Conservation (phyloP, 1,140 invertebrate species). For the Drosophila elegans region DNA sequence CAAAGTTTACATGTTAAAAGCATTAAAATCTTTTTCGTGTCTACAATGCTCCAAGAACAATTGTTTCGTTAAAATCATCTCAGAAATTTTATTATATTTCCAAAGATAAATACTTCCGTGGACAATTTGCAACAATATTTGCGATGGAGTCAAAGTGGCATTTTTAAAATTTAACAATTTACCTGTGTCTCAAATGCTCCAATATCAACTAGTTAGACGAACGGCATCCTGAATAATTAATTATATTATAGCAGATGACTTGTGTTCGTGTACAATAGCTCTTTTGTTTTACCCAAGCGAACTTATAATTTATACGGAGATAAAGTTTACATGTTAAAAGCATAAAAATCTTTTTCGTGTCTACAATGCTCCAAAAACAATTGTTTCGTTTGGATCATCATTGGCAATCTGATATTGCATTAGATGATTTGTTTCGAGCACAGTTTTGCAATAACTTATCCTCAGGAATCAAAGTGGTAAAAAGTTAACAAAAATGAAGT, state of each 20-base stretch:
- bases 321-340: background rate
- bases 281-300: too few species aligned
- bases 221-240: slow-evolving; percentile 55
- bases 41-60: background rate
- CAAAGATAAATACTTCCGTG: slow-evolving; percentile 9
- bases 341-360: background rate
- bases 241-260: slow-evolving; percentile 60
- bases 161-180: background rate
- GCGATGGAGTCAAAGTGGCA: slow-evolving; percentile 16
- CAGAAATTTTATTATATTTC: slow-evolving; percentile 1
- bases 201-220: slow-evolving; percentile 7
- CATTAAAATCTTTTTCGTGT: too few species aligned
- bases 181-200: slow-evolving; percentile 55
- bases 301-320: too few species aligned
- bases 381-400: too few species aligned
- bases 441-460: too few species aligned
- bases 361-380: too few species aligned
- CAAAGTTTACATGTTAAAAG: too few species aligned
- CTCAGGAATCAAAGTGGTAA: too few species aligned
- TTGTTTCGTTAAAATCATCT: background rate
- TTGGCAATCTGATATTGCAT: too few species aligned
- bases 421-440: too few species aligned
- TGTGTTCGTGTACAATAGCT: slow-evolving; percentile 44
- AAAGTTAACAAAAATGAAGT: too few species aligned
- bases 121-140: background rate